Evolutionary conservation across 2,797 vertebrate genomes (phyloP).

Genomic region (Mastacembelus armatus): DNA sequence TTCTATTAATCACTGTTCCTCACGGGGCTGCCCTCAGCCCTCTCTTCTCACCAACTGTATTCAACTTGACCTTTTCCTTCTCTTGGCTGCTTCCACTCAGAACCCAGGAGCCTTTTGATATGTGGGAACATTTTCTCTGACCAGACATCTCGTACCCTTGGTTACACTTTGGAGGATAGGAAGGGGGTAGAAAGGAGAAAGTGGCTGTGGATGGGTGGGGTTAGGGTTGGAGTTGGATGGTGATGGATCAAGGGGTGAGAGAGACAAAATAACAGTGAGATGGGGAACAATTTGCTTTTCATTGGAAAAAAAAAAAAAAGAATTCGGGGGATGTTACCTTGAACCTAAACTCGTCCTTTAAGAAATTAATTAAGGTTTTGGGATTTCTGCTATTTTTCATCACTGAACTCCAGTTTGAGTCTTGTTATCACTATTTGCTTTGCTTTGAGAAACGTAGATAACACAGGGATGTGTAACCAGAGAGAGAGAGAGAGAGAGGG

Average conservation of each 20-base stretch:
- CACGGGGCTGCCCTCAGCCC: conserved; percentile 55
- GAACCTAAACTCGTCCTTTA: conserved; percentile 5
- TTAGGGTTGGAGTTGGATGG: background rate
- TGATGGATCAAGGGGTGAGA: conserved; percentile 28
- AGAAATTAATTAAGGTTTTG: background rate
- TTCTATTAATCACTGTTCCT: conserved; percentile 66
- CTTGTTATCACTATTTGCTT: background rate
- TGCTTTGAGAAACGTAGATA: background rate
- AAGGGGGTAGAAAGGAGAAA: no score
- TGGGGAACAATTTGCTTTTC: no score
- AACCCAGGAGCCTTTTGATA: conserved; percentile 75
- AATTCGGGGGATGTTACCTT: background rate
- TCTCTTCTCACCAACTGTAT: conserved; percentile 62
- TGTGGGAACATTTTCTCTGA: conserved; percentile 77
- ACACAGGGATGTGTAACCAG: background rate
- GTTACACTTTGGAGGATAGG: conserved; percentile 61
- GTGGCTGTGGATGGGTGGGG: no score
- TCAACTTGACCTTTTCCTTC: conserved; percentile 78
- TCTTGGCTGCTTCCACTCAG: conserved; percentile 69
- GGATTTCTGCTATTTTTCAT: background rate
- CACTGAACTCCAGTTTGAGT: conserved; percentile 8
- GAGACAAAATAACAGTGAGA: conserved; percentile 37
- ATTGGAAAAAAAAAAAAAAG: background rate
- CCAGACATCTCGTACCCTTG: conserved; percentile 72
- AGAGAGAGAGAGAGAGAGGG: background rate